phyloP scores from a whole-genome alignment of 2,888 invertebrate species.

The Tetanocera ferruginea region DNA sequence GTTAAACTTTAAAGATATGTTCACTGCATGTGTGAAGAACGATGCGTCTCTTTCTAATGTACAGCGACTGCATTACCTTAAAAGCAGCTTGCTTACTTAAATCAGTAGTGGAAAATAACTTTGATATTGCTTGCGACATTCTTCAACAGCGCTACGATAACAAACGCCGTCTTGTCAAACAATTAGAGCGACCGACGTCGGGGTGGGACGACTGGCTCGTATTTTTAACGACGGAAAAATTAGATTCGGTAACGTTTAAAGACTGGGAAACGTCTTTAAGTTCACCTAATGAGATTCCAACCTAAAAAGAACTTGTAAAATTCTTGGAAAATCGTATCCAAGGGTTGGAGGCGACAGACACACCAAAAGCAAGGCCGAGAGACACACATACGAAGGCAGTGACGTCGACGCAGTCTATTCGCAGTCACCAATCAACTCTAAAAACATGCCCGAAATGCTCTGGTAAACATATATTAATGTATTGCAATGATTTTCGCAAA shows the following conservation, averaged over 20 bases:
- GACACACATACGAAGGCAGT: too few species aligned
- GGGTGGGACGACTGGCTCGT: slow-evolving; percentile 44
- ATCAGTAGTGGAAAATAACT: slow-evolving; percentile 21
- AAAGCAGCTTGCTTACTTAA: slow-evolving; percentile 24
- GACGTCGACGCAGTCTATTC: too few species aligned
- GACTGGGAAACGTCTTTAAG: slow-evolving; percentile 42
- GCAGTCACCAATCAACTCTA: too few species aligned
- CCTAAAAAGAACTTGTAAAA: slow-evolving; percentile 1
- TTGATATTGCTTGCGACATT: slow-evolving; percentile 37
- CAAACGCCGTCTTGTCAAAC: slow-evolving; percentile 35
- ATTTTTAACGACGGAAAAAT: slow-evolving; percentile 40
- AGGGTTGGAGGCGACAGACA: slow-evolving; percentile 30
- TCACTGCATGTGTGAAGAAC: slow-evolving; percentile 39
- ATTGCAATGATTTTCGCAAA: too few species aligned
- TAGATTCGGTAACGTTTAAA: slow-evolving; percentile 28
- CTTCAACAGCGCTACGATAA: slow-evolving; percentile 34
- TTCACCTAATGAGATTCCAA: slow-evolving; percentile 27
- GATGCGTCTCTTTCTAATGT: slow-evolving; percentile 17
- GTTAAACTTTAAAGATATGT: slow-evolving; percentile 35
- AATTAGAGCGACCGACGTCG: slow-evolving; percentile 33
- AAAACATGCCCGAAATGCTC: too few species aligned
- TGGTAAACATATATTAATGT: too few species aligned
- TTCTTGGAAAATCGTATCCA: slow-evolving; percentile 37
- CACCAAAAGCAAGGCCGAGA: background rate
- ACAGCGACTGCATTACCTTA: slow-evolving; percentile 34